A percentile compares a stretch with the other conserved stretches of the same genome.
phyloP scores from a whole-genome alignment of 2,797 vertebrate genomes.

The Coracias cyanogaster region DNA sequence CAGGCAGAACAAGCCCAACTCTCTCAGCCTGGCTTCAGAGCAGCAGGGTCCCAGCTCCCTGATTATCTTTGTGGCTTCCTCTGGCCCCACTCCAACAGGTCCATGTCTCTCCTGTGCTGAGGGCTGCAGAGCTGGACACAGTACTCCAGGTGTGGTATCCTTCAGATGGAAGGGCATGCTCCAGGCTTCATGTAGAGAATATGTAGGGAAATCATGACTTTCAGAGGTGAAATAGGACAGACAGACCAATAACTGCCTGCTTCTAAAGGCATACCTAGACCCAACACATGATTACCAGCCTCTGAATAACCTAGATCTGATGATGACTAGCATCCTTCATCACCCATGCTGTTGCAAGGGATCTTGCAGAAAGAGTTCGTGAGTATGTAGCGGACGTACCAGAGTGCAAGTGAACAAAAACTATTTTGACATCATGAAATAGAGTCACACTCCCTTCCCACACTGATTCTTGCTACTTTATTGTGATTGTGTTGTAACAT shows the following conservation, averaged over 20 bases:
- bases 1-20: neutral
- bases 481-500: neutral
- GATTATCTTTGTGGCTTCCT: neutral
- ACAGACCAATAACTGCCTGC: neutral
- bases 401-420: neutral
- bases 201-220: neutral
- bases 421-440: neutral
- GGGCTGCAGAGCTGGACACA: neutral
- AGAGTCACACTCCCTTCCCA: neutral
- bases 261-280: neutral
- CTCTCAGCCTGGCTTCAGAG: neutral
- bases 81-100: neutral
- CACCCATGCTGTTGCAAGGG: neutral
- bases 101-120: neutral
- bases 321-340: neutral
- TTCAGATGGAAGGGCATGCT: neutral
- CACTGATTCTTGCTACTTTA: neutral
- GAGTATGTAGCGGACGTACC: accelerated
- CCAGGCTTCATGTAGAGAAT: accelerated
- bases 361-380: neutral
- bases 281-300: neutral
- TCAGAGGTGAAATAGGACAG: neutral
- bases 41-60: neutral
- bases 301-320: neutral
- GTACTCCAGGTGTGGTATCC: neutral